Evolutionary conservation across 2,113 vertebrate genomes (phyloP).

Genomic region (Bucco capensis): DNA sequence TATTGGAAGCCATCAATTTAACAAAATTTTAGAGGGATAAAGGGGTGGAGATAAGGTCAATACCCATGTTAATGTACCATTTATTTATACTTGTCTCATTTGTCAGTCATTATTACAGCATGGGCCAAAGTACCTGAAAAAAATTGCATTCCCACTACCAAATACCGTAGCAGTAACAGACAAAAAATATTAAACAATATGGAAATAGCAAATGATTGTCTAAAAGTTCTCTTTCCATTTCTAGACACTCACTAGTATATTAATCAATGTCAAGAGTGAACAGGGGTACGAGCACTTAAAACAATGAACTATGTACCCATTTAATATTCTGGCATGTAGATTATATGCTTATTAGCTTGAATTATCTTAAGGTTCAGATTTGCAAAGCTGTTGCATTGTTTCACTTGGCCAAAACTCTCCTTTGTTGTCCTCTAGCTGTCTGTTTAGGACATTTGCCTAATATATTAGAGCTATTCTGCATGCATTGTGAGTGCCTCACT

Average conservation of each 20-base stretch:
- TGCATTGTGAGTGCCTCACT: background rate
- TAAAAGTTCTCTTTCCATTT: background rate
- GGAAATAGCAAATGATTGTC: background rate
- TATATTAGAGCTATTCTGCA: no score
- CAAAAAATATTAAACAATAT: background rate
- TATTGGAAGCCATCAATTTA: background rate
- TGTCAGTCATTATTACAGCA: background rate
- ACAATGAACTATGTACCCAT: background rate
- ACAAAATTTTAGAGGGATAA: background rate
- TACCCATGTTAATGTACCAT: background rate
- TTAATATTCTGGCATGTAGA: background rate
- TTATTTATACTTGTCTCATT: background rate
- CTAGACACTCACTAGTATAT: background rate
- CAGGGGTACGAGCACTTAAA: background rate
- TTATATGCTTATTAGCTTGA: background rate
- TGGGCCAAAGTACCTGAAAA: background rate
- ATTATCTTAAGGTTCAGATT: background rate
- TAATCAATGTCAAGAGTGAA: background rate
- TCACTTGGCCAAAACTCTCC: background rate
- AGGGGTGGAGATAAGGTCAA: background rate
- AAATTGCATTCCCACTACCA: background rate
- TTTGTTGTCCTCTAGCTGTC: background rate
- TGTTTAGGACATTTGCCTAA: background rate
- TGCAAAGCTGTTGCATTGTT: background rate
- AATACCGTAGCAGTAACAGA: background rate